Conservation (phyloP, 30 jellyfish, hydroid and myxozoan species). For the Nemopilema nomurai region DNA sequence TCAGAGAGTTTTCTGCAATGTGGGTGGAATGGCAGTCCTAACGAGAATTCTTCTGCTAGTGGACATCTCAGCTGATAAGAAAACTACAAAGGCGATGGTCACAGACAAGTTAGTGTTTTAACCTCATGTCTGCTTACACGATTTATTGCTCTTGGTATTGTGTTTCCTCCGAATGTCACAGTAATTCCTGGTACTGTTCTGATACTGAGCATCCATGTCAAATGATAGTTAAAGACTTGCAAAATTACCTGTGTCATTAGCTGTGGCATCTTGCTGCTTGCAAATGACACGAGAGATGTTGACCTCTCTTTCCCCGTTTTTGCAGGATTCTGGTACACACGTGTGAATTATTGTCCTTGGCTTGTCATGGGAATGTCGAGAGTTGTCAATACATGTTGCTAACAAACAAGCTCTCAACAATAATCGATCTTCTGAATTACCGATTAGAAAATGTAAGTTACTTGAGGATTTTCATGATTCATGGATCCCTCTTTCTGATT, state of each 20-base stretch:
- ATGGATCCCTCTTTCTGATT: background rate
- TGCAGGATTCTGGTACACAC: slow-evolving; percentile 72
- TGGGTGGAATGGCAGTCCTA: slow-evolving; percentile 84
- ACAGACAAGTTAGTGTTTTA: slow-evolving; percentile 54
- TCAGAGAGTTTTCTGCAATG: slow-evolving; percentile 77
- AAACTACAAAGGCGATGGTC: slow-evolving; percentile 33
- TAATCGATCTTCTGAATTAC: slow-evolving; percentile 56
- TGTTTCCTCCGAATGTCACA: no score
- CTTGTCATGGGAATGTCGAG: slow-evolving; percentile 74
- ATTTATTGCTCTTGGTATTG: background rate
- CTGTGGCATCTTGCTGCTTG: no score
- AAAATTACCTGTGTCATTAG: no score
- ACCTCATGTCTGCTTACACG: background rate
- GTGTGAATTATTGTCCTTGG: slow-evolving; percentile 35
- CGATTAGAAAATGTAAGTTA: slow-evolving; percentile 12
- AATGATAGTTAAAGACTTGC: no score
- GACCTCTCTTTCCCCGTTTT: background rate
- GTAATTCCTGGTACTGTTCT: no score
- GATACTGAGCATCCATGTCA: no score
- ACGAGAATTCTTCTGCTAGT: slow-evolving; percentile 68
- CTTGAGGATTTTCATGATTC: background rate
- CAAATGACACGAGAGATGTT: no score
- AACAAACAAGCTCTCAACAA: slow-evolving; percentile 74
- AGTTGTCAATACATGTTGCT: slow-evolving; percentile 79
- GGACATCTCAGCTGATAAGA: slow-evolving; percentile 58